Evolutionary conservation across 64 coral and sea anemone genomes (phyloP).

Genomic region (Platygyra sinensis): DNA sequence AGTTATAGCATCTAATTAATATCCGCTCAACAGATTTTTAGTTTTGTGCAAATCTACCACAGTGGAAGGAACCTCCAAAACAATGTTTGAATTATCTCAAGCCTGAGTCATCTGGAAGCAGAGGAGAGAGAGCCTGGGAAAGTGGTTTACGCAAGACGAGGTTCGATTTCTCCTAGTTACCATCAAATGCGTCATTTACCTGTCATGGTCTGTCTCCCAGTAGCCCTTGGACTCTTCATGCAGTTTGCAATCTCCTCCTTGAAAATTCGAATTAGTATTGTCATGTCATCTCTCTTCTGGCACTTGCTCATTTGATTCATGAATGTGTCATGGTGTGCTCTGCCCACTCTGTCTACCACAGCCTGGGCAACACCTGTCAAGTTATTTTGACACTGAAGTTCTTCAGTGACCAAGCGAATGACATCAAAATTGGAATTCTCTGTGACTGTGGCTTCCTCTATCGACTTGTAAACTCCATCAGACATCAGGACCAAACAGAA

Average conservation of each 20-base stretch:
- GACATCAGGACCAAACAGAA: slow-evolving; percentile 93
- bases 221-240: slow-evolving; percentile 79
- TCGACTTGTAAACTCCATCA: slow-evolving; percentile 89
- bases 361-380: slow-evolving; percentile 90
- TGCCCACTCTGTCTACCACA: slow-evolving; percentile 85
- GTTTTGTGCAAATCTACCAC: too few relatives aligned
- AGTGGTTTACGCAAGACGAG: too few relatives aligned
- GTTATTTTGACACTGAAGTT: slow-evolving; percentile 79
- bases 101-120: too few relatives aligned
- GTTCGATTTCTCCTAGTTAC: too few relatives aligned
- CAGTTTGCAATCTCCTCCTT: slow-evolving; percentile 70
- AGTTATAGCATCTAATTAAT: too few relatives aligned
- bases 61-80: too few relatives aligned
- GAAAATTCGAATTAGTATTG: slow-evolving; percentile 80
- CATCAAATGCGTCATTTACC: slow-evolving; percentile 22
- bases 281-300: slow-evolving; percentile 99
- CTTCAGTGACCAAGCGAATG: slow-evolving; percentile 76
- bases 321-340: slow-evolving; percentile 86
- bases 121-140: too few relatives aligned
- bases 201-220: slow-evolving; percentile 50
- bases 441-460: slow-evolving; percentile 72
- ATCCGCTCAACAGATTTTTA: too few relatives aligned
- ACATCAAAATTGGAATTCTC: slow-evolving; percentile 84
- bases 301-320: slow-evolving; percentile 87
- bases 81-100: too few relatives aligned